phyloP scores from a whole-genome alignment of 2,113 vertebrate genomes.

The Chunga burmeisteri region DNA sequence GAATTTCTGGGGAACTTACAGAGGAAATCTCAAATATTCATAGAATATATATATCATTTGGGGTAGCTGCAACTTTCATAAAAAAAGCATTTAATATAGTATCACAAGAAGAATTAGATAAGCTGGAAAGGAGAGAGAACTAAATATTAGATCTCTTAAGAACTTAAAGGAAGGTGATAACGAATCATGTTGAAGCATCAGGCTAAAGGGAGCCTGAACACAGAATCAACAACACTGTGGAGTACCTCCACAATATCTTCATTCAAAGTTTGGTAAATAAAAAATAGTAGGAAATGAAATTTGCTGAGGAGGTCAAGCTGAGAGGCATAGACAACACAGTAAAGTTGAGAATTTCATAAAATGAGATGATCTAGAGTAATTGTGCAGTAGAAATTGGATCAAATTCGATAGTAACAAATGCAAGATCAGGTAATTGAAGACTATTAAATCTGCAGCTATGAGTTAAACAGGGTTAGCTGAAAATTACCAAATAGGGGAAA shows the following conservation, averaged over 20 bases:
- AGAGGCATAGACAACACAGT: background rate
- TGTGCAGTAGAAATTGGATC: background rate
- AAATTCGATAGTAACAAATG: background rate
- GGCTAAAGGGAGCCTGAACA: background rate
- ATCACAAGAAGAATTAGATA: background rate
- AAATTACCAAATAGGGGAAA: background rate
- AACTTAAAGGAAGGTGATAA: background rate
- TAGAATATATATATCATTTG: background rate
- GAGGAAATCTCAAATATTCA: background rate
- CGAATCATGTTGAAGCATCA: background rate
- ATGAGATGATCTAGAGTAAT: background rate
- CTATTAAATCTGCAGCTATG: background rate
- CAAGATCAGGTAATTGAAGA: background rate
- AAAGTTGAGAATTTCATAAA: background rate
- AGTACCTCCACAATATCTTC: background rate
- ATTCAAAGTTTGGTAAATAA: background rate
- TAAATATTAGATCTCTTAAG: background rate
- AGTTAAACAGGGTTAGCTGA: background rate
- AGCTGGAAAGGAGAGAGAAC: background rate
- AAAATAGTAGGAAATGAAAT: background rate
- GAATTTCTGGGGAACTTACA: background rate
- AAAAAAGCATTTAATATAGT: background rate
- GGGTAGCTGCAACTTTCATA: background rate
- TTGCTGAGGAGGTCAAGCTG: background rate
- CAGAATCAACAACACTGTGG: background rate